Evolutionary conservation across 2,113 vertebrate species (phyloP).

Genomic region (Mirza zaza): DNA sequence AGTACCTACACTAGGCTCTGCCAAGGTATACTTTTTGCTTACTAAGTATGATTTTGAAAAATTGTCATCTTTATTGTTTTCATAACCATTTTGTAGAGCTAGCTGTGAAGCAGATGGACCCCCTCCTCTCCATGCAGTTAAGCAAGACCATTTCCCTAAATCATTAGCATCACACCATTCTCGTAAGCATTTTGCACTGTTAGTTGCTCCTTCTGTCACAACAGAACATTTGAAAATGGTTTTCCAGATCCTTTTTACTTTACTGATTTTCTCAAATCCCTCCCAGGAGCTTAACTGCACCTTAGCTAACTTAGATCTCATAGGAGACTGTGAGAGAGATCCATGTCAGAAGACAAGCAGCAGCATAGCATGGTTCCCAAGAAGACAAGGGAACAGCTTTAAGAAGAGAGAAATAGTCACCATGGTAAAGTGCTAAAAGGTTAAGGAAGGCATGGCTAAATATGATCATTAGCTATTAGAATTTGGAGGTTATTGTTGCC

Average conservation of each 20-base stretch:
- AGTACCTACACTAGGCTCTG: background rate
- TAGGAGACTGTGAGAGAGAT: background rate
- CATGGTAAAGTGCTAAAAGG: background rate
- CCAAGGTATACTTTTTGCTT: conserved; percentile 15
- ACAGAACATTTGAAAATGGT: background rate
- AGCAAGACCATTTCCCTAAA: conserved; percentile 14
- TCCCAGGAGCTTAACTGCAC: background rate
- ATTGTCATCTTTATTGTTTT: conserved; percentile 16
- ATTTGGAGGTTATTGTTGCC: background rate
- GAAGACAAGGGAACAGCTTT: background rate
- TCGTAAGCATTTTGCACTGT: background rate
- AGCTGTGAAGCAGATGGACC: conserved; percentile 39
- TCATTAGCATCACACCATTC: conserved; percentile 17
- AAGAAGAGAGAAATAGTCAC: background rate
- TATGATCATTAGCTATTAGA: background rate
- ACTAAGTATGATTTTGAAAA: conserved; percentile 31
- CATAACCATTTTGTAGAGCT: background rate
- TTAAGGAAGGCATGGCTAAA: background rate
- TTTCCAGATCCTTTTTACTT: conserved; percentile 23
- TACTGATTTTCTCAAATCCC: background rate
- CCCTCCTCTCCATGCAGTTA: background rate
- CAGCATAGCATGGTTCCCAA: background rate
- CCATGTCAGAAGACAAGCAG: background rate
- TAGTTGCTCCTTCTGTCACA: conserved; percentile 4
- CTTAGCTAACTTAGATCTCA: background rate